A percentile compares a stretch with the other conserved stretches of the same genome.
Conservation (phyloP, 2,888 invertebrate species). For the Brachypalpus laphriformis region DNA sequence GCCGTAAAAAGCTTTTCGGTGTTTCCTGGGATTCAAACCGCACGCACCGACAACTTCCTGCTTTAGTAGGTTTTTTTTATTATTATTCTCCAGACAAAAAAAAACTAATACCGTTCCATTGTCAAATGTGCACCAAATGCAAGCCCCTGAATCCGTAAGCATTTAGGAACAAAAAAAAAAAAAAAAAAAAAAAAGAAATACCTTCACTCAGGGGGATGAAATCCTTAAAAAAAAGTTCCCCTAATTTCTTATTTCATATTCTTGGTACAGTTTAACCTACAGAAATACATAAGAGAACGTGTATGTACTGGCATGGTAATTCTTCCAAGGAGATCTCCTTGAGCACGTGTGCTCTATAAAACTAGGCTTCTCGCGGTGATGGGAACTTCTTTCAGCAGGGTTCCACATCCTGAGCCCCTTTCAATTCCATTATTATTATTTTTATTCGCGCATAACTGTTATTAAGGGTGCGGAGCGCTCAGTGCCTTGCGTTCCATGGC, state of each 20-base stretch:
- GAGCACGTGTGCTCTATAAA: slow-evolving; percentile 74
- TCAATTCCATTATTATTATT: slow-evolving; percentile 17
- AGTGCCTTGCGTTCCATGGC: slow-evolving; percentile 27
- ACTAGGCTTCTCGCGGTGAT: slow-evolving; percentile 63
- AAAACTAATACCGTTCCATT: too few species aligned
- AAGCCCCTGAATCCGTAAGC: slow-evolving; percentile 21
- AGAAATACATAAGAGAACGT: slow-evolving; percentile 22
- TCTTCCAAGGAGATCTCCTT: slow-evolving; percentile 59
- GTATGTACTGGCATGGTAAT: slow-evolving; percentile 57
- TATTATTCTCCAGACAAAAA: too few species aligned
- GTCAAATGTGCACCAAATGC: background rate
- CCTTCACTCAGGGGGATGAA: slow-evolving; percentile 22
- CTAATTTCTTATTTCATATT: slow-evolving; percentile 19
- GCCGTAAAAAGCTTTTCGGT: too few species aligned
- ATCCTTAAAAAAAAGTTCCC: slow-evolving; percentile 20
- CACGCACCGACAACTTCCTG: too few species aligned
- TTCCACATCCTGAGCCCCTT: slow-evolving; percentile 19
- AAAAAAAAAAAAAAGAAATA: slow-evolving; percentile 17
- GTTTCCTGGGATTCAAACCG: too few species aligned
- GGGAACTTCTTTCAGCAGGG: slow-evolving; percentile 37
- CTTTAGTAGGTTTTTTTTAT: too few species aligned
- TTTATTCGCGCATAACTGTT: slow-evolving; percentile 24
- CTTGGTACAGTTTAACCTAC: slow-evolving; percentile 66
- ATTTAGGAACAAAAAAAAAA: too few species aligned
- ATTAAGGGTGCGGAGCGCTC: slow-evolving; percentile 34